These are phyloP conservation scores for Eugnorisma glareosa DNA, from an alignment of 2,888 invertebrate genomes.

Conservation along the genomic window DNA sequence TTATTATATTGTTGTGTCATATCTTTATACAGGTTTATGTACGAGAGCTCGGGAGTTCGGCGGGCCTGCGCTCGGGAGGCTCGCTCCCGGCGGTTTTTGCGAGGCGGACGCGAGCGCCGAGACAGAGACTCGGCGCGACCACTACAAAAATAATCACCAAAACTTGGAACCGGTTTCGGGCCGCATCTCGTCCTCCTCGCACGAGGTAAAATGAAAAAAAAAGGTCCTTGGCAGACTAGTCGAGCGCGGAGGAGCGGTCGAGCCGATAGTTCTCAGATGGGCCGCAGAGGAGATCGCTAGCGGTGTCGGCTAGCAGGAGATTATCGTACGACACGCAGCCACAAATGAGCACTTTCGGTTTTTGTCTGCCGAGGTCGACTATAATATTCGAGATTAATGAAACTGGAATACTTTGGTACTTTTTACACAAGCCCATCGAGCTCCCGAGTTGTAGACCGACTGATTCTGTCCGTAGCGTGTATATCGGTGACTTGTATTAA, in stretches of 20 bases:
- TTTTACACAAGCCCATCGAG: conserved; percentile 75
- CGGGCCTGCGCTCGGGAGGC: conserved; percentile 75
- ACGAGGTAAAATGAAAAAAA: conserved; percentile 85
- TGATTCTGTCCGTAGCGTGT: conserved; percentile 73
- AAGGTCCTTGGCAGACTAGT: conserved; percentile 77
- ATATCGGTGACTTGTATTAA: conserved; percentile 44
- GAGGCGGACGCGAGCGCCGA: conserved; percentile 77
- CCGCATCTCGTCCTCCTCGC: conserved; percentile 83
- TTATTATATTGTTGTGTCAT: conserved; percentile 80
- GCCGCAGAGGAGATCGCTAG: conserved; percentile 79
- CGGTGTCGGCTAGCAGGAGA: conserved; percentile 72
- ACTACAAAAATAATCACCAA: conserved; percentile 88
- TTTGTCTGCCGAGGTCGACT: conserved; percentile 54
- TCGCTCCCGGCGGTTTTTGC: conserved; percentile 80
- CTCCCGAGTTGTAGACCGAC: conserved; percentile 78
- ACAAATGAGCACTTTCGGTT: conserved; percentile 72
- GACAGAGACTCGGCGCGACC: conserved; percentile 74
- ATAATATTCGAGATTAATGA: conserved; percentile 64
- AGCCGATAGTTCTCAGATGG: conserved; percentile 79
- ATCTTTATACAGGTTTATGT: conserved; percentile 81
- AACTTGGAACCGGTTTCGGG: conserved; percentile 86
- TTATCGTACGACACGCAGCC: conserved; percentile 70
- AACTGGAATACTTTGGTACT: conserved; percentile 60
- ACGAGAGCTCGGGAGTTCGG: conserved; percentile 82
- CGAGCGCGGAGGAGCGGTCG: conserved; percentile 67